Base-by-base conservation (phyloP, 2,113 vertebrate genomes). In the Gadus chalcogrammus region DNA sequence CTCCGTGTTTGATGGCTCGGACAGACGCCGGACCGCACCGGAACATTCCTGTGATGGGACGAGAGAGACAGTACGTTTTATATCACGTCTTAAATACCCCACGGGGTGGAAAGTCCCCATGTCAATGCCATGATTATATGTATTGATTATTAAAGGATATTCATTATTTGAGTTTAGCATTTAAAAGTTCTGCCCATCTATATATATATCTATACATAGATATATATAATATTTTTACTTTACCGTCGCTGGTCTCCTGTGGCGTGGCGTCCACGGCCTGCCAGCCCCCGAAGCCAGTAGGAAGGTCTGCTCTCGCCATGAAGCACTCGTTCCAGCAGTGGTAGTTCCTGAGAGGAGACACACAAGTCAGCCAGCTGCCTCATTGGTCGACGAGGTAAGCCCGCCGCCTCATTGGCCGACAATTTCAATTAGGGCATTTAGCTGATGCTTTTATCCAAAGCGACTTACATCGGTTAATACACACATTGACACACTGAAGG, bases 251-350 rank as follows among this genome's bases (percentile, higher is more conserved):
- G 64, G 95, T 98, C 87, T 99, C 97, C 85, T 99, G 97, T 3
- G 97, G 97, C 27, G 97, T 99, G 63, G 94, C 93, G 79, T 99
- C 97, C 78, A 99, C 96, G 48, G 83, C 94, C 79, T 99, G 97
- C 97, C 97, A 99, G 15, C 97, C 97, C 78, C 95, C 96, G 9
- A 97, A 98, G 9, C 96, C 95, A 5, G 92, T 61, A 0, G 95
- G 96, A 35, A 99, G 95, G 74, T 99, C 97, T 13, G 95, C 92
- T 76, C 97, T 94, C 8, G 93, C 80, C 96, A 99, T 98, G 94
- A 90, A 99, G 75, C 96, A 95, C 76, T 99, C 97, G 0, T 95
- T 98, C 96, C 97, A 99, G 88, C 95, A 97, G 73, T 99, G 97
- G 69, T 99, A 99, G 82, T 99, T 99, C 97, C 97, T 99, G 70